Evolutionary conservation across 2,888 invertebrate genomes (phyloP).

Genomic region (Temnothorax unifasciatus): DNA sequence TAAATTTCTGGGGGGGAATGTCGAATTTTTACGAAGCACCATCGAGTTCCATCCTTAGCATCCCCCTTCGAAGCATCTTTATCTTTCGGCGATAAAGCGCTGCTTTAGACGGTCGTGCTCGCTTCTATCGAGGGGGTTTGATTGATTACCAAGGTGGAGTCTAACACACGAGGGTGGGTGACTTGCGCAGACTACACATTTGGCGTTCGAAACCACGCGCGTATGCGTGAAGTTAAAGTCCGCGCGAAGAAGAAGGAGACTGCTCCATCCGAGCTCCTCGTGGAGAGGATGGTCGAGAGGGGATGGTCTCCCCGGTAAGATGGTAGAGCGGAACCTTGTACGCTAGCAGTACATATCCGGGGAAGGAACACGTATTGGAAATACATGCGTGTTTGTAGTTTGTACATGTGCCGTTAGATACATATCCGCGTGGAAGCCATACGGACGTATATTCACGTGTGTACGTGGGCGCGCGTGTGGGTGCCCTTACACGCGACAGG

Average conservation of each 20-base stretch:
- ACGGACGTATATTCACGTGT: constrained; percentile 60
- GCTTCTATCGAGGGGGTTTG: constrained; percentile 71
- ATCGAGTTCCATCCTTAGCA: constrained; percentile 54
- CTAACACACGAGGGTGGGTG: constrained; percentile 78
- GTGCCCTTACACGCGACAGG: constrained; percentile 60
- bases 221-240: background rate
- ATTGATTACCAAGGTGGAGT: constrained; percentile 83
- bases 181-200: constrained; percentile 76
- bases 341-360: background rate
- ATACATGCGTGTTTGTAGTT: constrained; percentile 39
- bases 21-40: constrained; percentile 50
- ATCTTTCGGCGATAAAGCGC: constrained; percentile 71
- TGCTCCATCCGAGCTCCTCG: constrained; percentile 41
- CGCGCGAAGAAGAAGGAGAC: constrained; percentile 28
- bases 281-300: background rate
- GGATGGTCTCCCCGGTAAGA: constrained; percentile 52
- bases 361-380: constrained; percentile 11
- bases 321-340: constrained; percentile 44
- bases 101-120: constrained; percentile 66
- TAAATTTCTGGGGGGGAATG: constrained; percentile 16
- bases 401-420: constrained; percentile 54
- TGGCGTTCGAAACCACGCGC: background rate
- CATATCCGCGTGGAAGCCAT: constrained; percentile 65
- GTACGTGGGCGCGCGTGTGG: constrained; percentile 64
- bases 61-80: constrained; percentile 59